Conservation (phyloP, 2,797 vertebrate genomes). For the Poeciliopsis presidionis region DNA sequence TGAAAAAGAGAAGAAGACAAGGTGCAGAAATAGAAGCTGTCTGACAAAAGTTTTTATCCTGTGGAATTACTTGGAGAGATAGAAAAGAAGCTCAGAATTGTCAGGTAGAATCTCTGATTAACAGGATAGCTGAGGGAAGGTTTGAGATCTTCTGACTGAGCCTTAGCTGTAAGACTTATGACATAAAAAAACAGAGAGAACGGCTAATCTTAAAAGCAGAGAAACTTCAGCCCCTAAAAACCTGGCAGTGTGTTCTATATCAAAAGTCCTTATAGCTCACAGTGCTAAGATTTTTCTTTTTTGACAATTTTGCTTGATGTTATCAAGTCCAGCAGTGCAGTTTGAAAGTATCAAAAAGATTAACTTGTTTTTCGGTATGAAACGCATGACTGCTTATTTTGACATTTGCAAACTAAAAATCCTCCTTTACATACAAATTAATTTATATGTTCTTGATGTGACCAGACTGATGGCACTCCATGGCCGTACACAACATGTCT, state of each 20-base stretch:
- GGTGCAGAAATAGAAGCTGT: background rate
- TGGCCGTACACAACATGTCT: background rate
- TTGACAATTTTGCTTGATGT: background rate
- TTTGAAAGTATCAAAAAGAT: background rate
- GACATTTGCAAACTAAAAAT: background rate
- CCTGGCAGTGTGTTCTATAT: background rate
- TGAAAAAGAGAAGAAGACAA: background rate
- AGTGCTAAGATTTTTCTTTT: background rate
- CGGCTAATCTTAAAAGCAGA: slow-evolving; percentile 1
- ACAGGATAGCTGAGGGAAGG: slow-evolving; percentile 1
- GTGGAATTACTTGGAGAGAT: slow-evolving; percentile 1
- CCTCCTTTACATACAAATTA: background rate
- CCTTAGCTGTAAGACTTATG: background rate
- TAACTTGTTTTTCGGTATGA: background rate
- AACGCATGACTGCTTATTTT: background rate
- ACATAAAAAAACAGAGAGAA: background rate
- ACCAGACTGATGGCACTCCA: background rate
- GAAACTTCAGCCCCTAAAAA: background rate
- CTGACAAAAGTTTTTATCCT: background rate
- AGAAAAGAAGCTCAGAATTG: background rate
- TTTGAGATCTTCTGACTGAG: slow-evolving; percentile 4
- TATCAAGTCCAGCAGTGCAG: background rate
- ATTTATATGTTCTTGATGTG: background rate
- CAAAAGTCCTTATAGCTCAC: background rate
- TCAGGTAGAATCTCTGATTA: background rate